phyloP scores from a whole-genome alignment of 2,113 vertebrate genomes.

The Osmerus mordax region DNA sequence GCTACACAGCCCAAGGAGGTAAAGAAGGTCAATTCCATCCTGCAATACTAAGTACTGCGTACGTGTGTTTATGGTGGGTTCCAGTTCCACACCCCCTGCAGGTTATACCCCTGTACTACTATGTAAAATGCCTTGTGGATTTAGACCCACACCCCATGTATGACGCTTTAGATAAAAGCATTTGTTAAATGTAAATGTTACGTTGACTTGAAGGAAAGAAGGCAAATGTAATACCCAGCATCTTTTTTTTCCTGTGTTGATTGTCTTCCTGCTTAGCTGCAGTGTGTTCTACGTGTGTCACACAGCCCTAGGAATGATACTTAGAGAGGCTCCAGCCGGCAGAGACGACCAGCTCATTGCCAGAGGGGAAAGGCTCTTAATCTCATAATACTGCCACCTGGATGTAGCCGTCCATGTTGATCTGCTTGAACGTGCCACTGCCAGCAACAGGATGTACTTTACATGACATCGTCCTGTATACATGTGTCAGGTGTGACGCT shows the following conservation, averaged over 20 bases:
- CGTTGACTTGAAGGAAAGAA: slow-evolving; percentile 8
- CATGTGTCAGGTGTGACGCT: background rate
- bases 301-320: background rate
- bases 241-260: background rate
- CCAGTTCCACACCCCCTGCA: too few relatives aligned
- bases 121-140: too few relatives aligned
- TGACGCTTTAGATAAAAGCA: too few relatives aligned
- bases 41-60: too few relatives aligned
- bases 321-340: background rate
- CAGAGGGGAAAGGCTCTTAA: slow-evolving; percentile 31
- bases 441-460: slow-evolving; percentile 10
- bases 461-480: slow-evolving; percentile 1
- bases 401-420: slow-evolving; percentile 29
- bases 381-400: slow-evolving; percentile 30
- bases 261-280: slow-evolving; percentile 10
- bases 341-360: slow-evolving; percentile 20
- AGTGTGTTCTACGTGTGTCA: slow-evolving; percentile 1
- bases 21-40: too few relatives aligned
- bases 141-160: too few relatives aligned
- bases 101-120: too few relatives aligned
- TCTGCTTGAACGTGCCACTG: slow-evolving; percentile 28
- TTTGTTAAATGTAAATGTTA: background rate
- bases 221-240: slow-evolving; percentile 2
- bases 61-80: too few relatives aligned
- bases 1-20: too few relatives aligned